phyloP scores from a whole-genome alignment of 2,113 vertebrate species.

The Capricornis sumatraensis region DNA sequence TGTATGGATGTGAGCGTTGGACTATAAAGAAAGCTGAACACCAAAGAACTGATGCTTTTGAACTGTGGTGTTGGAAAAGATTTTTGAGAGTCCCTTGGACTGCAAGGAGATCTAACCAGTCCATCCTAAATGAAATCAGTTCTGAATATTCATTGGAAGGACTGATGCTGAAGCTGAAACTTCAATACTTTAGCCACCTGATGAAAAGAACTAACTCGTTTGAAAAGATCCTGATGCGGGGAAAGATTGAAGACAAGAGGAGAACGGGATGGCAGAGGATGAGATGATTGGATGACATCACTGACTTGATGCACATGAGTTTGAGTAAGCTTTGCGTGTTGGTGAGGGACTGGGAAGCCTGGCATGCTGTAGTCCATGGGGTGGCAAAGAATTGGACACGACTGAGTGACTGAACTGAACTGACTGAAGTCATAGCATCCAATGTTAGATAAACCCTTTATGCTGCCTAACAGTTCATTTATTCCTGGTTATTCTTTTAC shows the following conservation, averaged over 20 bases:
- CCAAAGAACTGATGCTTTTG: neutral
- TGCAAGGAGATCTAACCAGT: neutral
- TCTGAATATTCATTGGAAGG: neutral
- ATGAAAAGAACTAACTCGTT: neutral
- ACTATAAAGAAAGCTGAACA: neutral
- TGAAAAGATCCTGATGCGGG: neutral
- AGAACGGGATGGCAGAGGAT: neutral
- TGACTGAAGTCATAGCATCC: neutral
- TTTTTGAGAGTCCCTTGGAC: neutral
- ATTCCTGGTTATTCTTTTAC: neutral
- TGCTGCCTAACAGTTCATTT: neutral
- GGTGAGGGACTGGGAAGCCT: neutral
- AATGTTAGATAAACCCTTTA: neutral
- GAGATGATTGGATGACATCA: neutral
- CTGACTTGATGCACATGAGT: neutral
- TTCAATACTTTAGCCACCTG: neutral
- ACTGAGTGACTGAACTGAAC: neutral
- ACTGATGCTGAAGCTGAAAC: neutral
- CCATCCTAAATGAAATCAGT: neutral
- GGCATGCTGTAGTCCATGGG: neutral
- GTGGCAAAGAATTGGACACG: neutral
- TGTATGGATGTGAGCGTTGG: neutral
- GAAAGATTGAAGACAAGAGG: neutral
- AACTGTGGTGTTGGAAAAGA: neutral
- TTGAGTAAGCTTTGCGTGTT: neutral